These are phyloP conservation scores for Eupithecia centaureata DNA, from an alignment of 2,888 invertebrate genomes.

Conservation along the genomic window DNA sequence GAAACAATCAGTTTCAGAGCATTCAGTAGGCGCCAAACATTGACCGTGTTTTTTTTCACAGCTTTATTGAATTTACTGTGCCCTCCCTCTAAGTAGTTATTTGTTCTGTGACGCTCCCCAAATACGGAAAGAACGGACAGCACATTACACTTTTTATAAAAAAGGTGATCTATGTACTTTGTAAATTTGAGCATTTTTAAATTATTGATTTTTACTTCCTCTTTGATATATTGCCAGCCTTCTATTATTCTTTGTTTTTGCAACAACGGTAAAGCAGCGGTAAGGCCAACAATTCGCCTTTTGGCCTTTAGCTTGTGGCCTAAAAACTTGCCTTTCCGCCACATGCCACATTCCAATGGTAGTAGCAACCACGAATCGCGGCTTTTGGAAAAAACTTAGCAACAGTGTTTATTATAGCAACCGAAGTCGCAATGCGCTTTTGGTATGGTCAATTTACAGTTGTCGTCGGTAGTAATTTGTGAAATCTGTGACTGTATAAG, in stretches of 20 bases:
- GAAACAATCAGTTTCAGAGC: conserved; percentile 2
- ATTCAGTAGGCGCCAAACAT: conserved; percentile 23
- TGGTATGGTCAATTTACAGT: conserved; percentile 20
- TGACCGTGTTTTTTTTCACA: conserved; percentile 22
- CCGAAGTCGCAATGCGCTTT: conserved; percentile 16
- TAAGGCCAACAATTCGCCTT: conserved; percentile 5
- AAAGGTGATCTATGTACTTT: background rate
- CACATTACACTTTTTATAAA: conserved; percentile 8
- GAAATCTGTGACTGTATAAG: conserved; percentile 25
- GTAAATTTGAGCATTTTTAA: background rate
- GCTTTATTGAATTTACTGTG: conserved; percentile 22
- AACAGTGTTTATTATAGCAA: conserved; percentile 11
- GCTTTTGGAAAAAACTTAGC: background rate
- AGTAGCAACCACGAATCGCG: background rate
- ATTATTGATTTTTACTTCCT: background rate
- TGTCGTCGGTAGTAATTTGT: conserved; percentile 20
- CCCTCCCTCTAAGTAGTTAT: conserved; percentile 18
- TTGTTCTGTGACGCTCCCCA: conserved; percentile 20
- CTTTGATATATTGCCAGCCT: conserved; percentile 10
- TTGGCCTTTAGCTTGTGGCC: background rate
- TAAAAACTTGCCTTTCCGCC: background rate
- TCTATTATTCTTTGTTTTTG: conserved; percentile 9
- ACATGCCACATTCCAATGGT: conserved; percentile 4
- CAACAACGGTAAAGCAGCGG: conserved; percentile 11
- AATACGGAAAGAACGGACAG: conserved; percentile 11